Evolutionary conservation across 2,113 vertebrate species (phyloP), one percentile per base, ranked within the genome.

Genomic region (Meriones unguiculatus): DNA sequence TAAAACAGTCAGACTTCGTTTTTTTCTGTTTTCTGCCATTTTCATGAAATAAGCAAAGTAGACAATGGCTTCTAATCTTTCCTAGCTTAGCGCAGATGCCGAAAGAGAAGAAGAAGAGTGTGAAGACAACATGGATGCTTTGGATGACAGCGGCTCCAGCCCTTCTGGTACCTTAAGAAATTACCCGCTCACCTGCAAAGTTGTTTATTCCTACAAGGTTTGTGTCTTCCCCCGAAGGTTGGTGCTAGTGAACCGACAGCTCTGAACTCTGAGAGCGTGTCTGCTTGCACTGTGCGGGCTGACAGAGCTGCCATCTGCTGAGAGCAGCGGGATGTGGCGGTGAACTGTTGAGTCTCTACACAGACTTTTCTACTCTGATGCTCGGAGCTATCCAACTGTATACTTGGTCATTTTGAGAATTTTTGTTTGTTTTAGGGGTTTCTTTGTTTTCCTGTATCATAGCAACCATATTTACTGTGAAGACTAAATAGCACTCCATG

Each of bases 171-270:
- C 99, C n/a, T 98, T 99, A 82, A 98, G 99, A 95, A 99, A 99
- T 98, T 99, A 99, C 77, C 99, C 99, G 0, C 99, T 99, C 90
- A 99, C 99, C 97, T 99, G 99, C 98, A 99, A 99, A 98, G 99
- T 99, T 80, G 98, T 99, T 96, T 99, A 99, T 98, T 99, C 99
- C 0, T 99, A 99, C 96, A 99, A 99, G 99, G 99, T 99, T 98
- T 93, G 98, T 98, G 70, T 88, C 95, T 84, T 46, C 46, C 41
- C 95, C 70, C 84, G 64, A 46, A 72, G 89, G 9, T 24, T 88
- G 35, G 73, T 94, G 52, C 50, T 91, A 41, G 35, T 93, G 90
- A 95, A 91, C 90, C 81, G 32, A 30, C 11, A 54, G 69, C 59
- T 88, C 76, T 88, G 32, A 24, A 92, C 64, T 57, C 35, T 3